These are phyloP conservation scores for Oreotrochilus melanogaster DNA, from an alignment of 2,113 vertebrate species.

Conservation along the genomic window DNA sequence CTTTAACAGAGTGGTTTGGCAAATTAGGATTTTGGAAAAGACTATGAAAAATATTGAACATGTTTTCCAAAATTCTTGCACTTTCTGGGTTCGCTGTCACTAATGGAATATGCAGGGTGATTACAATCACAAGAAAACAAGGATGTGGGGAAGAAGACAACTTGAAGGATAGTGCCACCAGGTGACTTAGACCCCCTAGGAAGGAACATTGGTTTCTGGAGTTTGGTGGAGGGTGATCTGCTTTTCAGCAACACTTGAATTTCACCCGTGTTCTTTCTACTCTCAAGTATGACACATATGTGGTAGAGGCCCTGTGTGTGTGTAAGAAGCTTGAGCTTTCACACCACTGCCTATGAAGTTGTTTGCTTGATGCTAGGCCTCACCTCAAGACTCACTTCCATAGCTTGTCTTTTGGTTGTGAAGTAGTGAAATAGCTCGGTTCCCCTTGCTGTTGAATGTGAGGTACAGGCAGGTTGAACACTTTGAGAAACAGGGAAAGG, in stretches of 20 bases:
- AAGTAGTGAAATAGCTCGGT: neutral
- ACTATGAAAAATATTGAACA: accelerated
- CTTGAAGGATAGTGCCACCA: neutral
- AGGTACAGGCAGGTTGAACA: neutral
- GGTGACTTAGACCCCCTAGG: neutral
- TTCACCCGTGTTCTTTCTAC: neutral
- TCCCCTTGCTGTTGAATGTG: neutral
- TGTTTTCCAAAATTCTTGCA: neutral
- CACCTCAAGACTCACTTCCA: neutral
- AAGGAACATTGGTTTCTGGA: neutral
- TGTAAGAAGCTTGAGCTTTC: neutral
- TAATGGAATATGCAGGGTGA: neutral
- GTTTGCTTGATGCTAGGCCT: neutral
- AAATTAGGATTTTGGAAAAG: neutral
- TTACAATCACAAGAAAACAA: neutral
- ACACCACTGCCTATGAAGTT: accelerated
- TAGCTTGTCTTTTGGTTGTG: neutral
- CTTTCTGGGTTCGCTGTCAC: neutral
- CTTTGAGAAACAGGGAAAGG: neutral
- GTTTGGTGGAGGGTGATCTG: neutral
- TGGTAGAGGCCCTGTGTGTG: neutral
- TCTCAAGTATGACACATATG: neutral
- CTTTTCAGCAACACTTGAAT: neutral
- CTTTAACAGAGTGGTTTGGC: neutral
- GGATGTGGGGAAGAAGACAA: neutral